Percentiles rank a stretch among this genome's conserved stretches.
Evolutionary conservation across 2,888 invertebrate species (phyloP).

Genomic region (Drosophila cognata): DNA sequence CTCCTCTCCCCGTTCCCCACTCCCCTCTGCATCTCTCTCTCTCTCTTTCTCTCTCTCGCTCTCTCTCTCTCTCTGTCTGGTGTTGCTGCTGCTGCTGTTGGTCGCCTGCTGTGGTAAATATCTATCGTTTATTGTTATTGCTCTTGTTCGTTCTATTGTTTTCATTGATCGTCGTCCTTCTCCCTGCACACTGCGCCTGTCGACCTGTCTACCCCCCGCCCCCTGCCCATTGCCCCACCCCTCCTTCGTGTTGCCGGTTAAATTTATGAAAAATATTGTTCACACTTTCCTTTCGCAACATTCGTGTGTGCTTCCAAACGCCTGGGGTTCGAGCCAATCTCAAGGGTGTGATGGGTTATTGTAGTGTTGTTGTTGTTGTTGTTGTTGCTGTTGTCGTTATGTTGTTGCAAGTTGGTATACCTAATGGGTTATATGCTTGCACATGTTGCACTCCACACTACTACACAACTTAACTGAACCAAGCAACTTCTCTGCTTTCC

Average conservation of each 20-base stretch:
- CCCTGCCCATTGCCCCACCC: not conserved
- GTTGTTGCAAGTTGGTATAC: slow-evolving; percentile 61
- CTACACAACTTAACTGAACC: slow-evolving; percentile 2
- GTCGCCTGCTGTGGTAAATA: slow-evolving; percentile 82
- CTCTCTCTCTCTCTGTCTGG: not conserved
- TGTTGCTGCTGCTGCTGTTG: not conserved
- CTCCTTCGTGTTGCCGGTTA: slow-evolving; percentile 52
- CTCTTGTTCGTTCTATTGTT: slow-evolving; percentile 74
- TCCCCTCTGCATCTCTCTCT: not conserved
- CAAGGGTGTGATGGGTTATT: slow-evolving; percentile 29
- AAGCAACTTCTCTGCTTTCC: slow-evolving; percentile 12
- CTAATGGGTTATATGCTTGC: slow-evolving; percentile 75
- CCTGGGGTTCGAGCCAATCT: slow-evolving; percentile 30
- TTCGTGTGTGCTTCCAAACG: slow-evolving; percentile 23
- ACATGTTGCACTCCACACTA: slow-evolving; percentile 56
- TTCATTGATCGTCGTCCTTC: slow-evolving; percentile 51
- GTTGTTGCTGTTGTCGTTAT: slow-evolving; percentile 11
- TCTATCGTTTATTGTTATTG: slow-evolving; percentile 79
- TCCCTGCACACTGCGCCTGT: slow-evolving; percentile 9
- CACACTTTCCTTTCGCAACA: slow-evolving; percentile 74
- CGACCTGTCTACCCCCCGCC: slow-evolving; percentile 38
- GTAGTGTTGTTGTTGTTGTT: slow-evolving; percentile 7
- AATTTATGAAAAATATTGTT: slow-evolving; percentile 84
- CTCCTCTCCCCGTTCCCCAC: not conserved
- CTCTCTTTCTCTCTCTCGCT: not conserved